Percentiles rank a stretch among this genome's conserved stretches.
Evolutionary conservation across 1,140 invertebrate species (phyloP).

Genomic region (Chlorops oryzae): DNA sequence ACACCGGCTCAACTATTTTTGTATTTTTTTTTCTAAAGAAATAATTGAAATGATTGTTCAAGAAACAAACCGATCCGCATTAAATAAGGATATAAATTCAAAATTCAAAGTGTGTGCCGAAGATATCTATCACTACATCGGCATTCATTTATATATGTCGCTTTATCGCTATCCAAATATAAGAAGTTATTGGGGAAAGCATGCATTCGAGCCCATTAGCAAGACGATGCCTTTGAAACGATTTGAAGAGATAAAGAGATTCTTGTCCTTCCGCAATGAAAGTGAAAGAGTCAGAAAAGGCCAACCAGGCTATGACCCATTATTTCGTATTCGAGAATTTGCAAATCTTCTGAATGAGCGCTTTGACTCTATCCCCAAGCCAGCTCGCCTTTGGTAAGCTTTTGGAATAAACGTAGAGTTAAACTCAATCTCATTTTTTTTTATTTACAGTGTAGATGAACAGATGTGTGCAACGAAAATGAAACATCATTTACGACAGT

Average conservation of each 20-base stretch:
- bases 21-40: not conserved
- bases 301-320: not conserved
- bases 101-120: not conserved
- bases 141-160: not conserved
- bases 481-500: constrained; percentile 6
- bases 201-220: not conserved
- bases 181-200: not conserved
- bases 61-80: not conserved
- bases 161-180: too few species aligned
- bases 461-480: constrained; percentile 11
- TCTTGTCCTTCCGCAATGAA: too few species aligned
- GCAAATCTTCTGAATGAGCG: not conserved
- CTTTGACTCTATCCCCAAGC: constrained; percentile 9
- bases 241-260: too few species aligned
- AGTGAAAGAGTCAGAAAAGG: too few species aligned
- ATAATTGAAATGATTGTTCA: not conserved
- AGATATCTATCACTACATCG: not conserved
- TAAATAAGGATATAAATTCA: not conserved
- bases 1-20: not conserved
- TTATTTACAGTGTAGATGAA: constrained; percentile 13
- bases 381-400: constrained; percentile 8
- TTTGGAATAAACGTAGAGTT: too few species aligned
- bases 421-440: too few species aligned
- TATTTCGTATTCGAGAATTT: constrained; percentile 1
- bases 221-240: too few species aligned